phyloP scores from a whole-genome alignment of 2,113 vertebrate genomes.

The Chitala chitala region DNA sequence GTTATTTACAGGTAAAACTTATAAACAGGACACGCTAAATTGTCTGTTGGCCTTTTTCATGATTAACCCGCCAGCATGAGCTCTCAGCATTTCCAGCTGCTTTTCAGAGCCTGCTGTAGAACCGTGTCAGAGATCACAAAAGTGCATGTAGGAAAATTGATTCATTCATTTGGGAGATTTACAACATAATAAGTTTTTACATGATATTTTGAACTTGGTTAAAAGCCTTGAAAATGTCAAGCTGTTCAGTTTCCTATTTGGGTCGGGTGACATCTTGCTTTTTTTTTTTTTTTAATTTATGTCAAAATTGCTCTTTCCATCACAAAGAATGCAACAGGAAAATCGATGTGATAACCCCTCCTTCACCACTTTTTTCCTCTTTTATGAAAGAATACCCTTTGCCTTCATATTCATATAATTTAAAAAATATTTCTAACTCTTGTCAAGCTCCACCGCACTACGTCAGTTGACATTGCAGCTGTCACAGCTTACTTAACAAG shows the following conservation, averaged over 20 bases:
- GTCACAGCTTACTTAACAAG: neutral
- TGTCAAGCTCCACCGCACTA: neutral
- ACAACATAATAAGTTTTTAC: slow-evolving; percentile 14
- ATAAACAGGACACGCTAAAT: neutral
- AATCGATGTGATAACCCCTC: neutral
- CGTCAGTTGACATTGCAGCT: neutral
- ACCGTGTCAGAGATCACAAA: neutral
- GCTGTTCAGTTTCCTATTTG: slow-evolving; percentile 6
- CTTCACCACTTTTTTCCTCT: neutral
- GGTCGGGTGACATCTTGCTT: neutral
- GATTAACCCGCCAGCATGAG: neutral
- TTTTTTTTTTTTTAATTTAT: neutral
- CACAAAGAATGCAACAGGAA: neutral
- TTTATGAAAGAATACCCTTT: neutral
- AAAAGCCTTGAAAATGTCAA: slow-evolving; percentile 21
- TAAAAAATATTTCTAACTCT: neutral
- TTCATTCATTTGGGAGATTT: neutral
- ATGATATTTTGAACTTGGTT: slow-evolving; percentile 7
- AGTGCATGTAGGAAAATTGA: slow-evolving; percentile 17
- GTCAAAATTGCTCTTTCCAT: slow-evolving; percentile 5
- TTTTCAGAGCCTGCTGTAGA: neutral
- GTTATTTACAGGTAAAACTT: neutral
- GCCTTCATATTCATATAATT: neutral
- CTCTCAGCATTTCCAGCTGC: neutral
- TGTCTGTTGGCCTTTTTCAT: neutral